Evolutionary conservation across 2,797 vertebrate species (phyloP).

Genomic region (Gymnothorax javanicus): DNA sequence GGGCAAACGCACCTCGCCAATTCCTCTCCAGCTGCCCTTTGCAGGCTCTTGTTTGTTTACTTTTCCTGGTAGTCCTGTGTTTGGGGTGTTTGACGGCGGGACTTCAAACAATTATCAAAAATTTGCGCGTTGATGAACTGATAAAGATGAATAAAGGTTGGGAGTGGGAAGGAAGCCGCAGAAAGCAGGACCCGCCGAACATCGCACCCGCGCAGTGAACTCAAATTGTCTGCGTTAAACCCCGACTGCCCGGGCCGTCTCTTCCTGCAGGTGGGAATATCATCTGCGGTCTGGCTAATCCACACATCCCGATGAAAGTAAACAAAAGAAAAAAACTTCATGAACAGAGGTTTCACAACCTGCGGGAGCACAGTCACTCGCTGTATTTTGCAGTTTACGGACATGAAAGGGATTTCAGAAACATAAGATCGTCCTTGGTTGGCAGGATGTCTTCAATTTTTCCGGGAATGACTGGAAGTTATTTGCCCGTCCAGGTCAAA

Average conservation of each 20-base stretch:
- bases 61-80: constrained; percentile 47
- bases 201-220: background rate
- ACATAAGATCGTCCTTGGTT: background rate
- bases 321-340: background rate
- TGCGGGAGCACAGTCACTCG: background rate
- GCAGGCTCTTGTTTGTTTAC: constrained; percentile 43
- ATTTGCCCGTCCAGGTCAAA: background rate
- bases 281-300: background rate
- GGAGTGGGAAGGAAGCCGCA: background rate
- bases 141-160: background rate
- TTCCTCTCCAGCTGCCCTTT: constrained; percentile 44
- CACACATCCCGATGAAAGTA: background rate
- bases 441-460: background rate
- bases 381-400: background rate
- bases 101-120: constrained; percentile 36
- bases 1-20: constrained; percentile 44
- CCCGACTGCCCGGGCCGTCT: background rate
- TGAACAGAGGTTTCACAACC: background rate
- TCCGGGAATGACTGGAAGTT: background rate
- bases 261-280: constrained; percentile 16
- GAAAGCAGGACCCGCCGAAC: background rate
- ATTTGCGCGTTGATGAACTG: background rate
- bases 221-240: background rate
- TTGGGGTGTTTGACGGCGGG: constrained; percentile 30
- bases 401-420: background rate